Percentiles rank a stretch among this genome's conserved stretches.
phyloP scores from a whole-genome alignment of 2,888 invertebrate genomes.

The Cheilosia scutellata region DNA sequence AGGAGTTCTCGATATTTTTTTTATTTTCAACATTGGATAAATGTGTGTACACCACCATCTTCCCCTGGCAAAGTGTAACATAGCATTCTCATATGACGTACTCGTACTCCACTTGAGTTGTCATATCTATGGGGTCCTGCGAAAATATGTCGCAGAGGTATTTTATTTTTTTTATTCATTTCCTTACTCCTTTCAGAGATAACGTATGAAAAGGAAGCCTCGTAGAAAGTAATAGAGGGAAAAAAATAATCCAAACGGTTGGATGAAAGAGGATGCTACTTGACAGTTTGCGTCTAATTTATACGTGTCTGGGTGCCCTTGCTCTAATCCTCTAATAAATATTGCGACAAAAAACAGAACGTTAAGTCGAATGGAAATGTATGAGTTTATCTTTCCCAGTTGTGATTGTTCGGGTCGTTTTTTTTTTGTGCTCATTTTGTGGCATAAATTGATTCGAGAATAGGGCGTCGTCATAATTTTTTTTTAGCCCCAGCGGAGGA shows the following conservation, averaged over 20 bases:
- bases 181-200: background rate
- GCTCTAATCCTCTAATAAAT: constrained; percentile 62
- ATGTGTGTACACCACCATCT: background rate
- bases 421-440: background rate
- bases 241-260: background rate
- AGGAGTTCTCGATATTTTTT: constrained; percentile 26
- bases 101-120: background rate
- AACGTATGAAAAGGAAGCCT: constrained; percentile 10
- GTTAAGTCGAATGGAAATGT: constrained; percentile 26
- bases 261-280: constrained; percentile 28
- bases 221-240: background rate
- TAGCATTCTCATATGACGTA: background rate
- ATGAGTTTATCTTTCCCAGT: constrained; percentile 37
- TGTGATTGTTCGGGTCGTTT: constrained; percentile 2
- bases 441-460: background rate
- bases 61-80: background rate
- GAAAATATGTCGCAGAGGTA: too few species aligned
- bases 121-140: too few species aligned
- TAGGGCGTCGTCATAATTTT: background rate
- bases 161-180: background rate
- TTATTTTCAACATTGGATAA: constrained; percentile 19
- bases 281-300: constrained; percentile 66
- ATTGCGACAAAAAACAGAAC: constrained; percentile 32
- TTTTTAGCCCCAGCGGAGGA: too few species aligned
- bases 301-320: constrained; percentile 54